Evolutionary conservation across 2,113 vertebrate genomes (phyloP).

Genomic region (Lepus europaeus): DNA sequence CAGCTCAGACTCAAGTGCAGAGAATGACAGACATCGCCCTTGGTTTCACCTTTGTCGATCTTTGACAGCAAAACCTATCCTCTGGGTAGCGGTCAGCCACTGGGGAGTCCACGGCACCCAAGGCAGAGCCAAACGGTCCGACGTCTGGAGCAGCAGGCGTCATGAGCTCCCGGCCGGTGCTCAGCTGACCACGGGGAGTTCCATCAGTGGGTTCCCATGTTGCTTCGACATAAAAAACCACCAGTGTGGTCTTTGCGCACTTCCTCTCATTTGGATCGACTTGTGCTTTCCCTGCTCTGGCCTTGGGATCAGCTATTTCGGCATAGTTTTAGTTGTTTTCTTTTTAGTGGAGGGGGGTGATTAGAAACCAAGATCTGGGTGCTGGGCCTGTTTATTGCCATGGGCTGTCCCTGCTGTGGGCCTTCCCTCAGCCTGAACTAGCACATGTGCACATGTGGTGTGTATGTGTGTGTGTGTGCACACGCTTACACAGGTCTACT

Average conservation of each 20-base stretch:
- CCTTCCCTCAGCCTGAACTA: too few species aligned
- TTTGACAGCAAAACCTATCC: neutral
- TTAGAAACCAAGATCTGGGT: neutral
- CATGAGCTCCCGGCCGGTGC: too few species aligned
- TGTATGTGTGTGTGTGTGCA: neutral
- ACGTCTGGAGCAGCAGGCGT: too few species aligned
- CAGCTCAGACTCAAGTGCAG: neutral
- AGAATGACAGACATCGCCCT: neutral
- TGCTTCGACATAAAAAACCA: neutral
- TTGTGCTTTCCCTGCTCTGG: neutral
- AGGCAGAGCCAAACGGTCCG: neutral
- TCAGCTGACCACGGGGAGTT: neutral
- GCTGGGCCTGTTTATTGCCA: neutral
- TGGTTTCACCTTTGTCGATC: neutral
- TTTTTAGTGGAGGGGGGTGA: neutral
- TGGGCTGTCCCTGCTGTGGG: neutral
- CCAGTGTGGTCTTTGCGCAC: neutral
- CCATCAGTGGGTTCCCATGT: neutral
- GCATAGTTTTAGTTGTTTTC: neutral
- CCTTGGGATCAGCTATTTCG: neutral
- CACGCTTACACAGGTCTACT: too few species aligned
- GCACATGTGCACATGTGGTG: neutral
- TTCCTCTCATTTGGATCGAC: neutral
- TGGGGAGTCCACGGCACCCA: neutral
- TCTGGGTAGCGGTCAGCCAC: neutral